Base-by-base conservation (phyloP, 2,113 vertebrate genomes). In the Zosterops hypoxanthus region DNA sequence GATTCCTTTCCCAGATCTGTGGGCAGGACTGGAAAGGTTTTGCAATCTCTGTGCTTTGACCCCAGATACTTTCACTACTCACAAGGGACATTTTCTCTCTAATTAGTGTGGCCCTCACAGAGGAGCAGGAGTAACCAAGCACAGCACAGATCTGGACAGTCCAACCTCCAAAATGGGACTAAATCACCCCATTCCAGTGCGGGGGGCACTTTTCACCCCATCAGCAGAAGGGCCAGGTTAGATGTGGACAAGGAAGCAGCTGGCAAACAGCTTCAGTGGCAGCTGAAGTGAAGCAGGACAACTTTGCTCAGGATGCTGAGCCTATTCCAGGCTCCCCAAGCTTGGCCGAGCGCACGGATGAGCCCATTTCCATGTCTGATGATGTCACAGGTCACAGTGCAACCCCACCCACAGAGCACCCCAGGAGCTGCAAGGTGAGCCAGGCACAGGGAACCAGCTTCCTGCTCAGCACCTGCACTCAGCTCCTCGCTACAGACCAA, bases 151-250 rank as follows among this genome's bases (percentile, higher is more conserved):
- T 15, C 34, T 28, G 24, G 25, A 7, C 14, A 57, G 63, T 3
- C 46, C 23, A 10, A 13, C 49, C 66, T 49, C 59, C 16, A 11
- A 18, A 34, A 19, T 2, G 0, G 47, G 22, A 55, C 25, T 11
- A 29, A 50, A 56, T 7, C 2, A 5, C 33, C 22, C 18, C 5
- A 3, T 23, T 41, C 31, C 14, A 8, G 36, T 5, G 23, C 0
- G 0, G 11, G n/a, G 4, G 50, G 18, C 4, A 14, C 33, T 34
- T 68, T 24, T 22, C 71, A 72, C 6, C 41, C 9, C 36, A 4
- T 2, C 42, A 31, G 8, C 0, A 11, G 11, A 53, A 50, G 56
- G 46, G 31, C 28, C 33, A 7, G 0, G 0, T 9, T 8, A 36
- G 73, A 77, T 0, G 18, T 2, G 34, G 39, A 5, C 39, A 22